Evolutionary conservation across 2,888 invertebrate species (phyloP).

Genomic region (Cephus pygmeus): DNA sequence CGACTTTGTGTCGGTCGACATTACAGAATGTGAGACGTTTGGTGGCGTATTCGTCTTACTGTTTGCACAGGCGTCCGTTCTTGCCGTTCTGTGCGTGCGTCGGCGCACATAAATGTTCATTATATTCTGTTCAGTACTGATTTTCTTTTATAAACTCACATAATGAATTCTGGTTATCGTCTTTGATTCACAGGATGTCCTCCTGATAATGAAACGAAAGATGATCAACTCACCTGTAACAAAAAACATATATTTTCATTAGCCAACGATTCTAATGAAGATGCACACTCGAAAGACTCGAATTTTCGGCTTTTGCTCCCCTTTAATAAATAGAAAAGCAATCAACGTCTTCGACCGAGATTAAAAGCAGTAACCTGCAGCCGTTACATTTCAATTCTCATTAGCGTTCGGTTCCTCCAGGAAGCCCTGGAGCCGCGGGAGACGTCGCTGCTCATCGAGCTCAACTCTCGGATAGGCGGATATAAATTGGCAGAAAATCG

Average conservation of each 20-base stretch:
- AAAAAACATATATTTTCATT: neutral
- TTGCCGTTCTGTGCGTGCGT: too few species aligned
- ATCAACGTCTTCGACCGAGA: slow-evolving; percentile 39
- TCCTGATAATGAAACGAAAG: neutral
- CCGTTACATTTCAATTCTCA: slow-evolving; percentile 47
- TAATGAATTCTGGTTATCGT: too few species aligned
- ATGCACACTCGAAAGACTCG: slow-evolving; percentile 17
- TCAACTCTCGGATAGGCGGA: slow-evolving; percentile 35
- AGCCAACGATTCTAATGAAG: neutral
- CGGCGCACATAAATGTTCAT: too few species aligned
- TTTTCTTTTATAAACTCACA: too few species aligned
- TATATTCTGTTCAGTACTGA: too few species aligned
- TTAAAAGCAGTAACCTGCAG: slow-evolving; percentile 37
- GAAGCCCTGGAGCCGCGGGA: slow-evolving; percentile 28
- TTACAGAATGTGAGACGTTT: too few species aligned
- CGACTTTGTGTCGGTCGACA: too few species aligned
- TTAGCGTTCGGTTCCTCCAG: slow-evolving; percentile 38
- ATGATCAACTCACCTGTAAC: slow-evolving; percentile 11
- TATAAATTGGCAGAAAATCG: slow-evolving; percentile 43
- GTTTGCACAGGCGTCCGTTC: too few species aligned
- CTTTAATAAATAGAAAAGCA: slow-evolving; percentile 21
- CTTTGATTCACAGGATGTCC: too few species aligned
- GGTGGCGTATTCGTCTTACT: too few species aligned
- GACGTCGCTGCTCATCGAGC: slow-evolving; percentile 37
- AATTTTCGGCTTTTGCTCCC: slow-evolving; percentile 23